A percentile compares a stretch with the other conserved stretches of the same genome.
Conservation (phyloP, 2,888 invertebrate genomes). For the Drosophila barbarae region DNA sequence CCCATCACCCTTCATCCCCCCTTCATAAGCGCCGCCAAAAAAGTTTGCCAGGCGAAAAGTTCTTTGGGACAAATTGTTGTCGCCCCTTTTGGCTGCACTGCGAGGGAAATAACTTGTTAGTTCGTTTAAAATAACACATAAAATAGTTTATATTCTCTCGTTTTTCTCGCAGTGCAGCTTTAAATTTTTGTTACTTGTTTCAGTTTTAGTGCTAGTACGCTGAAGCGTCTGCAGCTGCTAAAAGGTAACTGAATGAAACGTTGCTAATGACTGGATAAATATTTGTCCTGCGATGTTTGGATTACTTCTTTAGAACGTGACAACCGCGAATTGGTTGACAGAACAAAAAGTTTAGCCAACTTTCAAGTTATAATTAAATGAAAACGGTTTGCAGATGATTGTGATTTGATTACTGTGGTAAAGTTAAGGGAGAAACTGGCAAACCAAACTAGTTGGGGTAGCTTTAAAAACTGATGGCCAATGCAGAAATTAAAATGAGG, state of each 20-base stretch:
- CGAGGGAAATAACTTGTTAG: not conserved
- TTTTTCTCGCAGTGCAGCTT: conserved; percentile 11
- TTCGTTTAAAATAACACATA: too few species aligned
- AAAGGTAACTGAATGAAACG: conserved; percentile 47
- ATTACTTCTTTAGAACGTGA: conserved; percentile 32
- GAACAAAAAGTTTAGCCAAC: conserved; percentile 22
- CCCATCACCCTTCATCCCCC: not conserved
- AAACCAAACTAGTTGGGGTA: not conserved
- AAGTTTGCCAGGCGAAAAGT: conserved; percentile 47
- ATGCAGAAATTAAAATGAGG: not conserved
- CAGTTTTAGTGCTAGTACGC: conserved; percentile 12
- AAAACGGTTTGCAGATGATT: conserved; percentile 31
- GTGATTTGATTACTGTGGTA: conserved; percentile 18
- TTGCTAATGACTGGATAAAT: conserved; percentile 57
- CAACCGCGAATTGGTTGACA: conserved; percentile 21
- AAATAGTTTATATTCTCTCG: too few species aligned
- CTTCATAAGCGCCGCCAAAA: conserved; percentile 7
- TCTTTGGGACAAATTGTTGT: conserved; percentile 41
- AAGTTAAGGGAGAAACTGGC: not conserved
- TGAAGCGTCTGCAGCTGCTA: conserved; percentile 18
- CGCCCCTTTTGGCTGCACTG: conserved; percentile 5
- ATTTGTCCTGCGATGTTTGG: conserved; percentile 40
- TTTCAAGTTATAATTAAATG: conserved; percentile 39
- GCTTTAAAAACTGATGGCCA: not conserved
- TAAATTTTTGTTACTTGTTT: conserved; percentile 22